phyloP scores from a whole-genome alignment of 2,113 vertebrate genomes.

The Plecturocebus donacophilus region DNA sequence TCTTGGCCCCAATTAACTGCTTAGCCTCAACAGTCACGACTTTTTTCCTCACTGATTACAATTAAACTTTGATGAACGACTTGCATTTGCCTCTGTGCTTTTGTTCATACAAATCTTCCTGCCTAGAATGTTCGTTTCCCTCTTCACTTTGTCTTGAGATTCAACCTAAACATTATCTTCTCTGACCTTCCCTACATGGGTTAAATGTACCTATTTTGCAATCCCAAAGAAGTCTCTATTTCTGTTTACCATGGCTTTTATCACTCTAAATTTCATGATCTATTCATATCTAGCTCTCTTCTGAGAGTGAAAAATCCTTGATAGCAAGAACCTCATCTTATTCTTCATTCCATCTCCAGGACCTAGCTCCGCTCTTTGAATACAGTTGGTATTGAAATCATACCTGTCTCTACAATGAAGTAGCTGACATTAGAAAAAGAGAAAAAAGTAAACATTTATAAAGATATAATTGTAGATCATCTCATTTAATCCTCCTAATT shows the following conservation, averaged over 20 bases:
- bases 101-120: not conserved
- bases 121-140: not conserved
- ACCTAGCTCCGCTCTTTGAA: not conserved
- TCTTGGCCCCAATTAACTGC: not conserved
- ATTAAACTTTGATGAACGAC: not conserved
- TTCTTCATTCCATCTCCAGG: not conserved
- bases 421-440: not conserved
- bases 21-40: not conserved
- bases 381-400: not conserved
- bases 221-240: not conserved
- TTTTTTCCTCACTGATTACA: not conserved
- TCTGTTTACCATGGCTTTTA: not conserved
- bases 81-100: not conserved
- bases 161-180: not conserved
- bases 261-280: not conserved
- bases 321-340: not conserved
- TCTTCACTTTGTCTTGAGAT: not conserved
- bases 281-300: not conserved
- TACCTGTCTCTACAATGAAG: not conserved
- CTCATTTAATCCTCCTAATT: not conserved
- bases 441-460: not conserved
- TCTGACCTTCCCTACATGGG: not conserved
- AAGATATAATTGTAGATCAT: not conserved
- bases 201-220: not conserved
- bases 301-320: not conserved